Base-by-base conservation (phyloP, 2,797 vertebrate species). In the Falco columbarius region DNA sequence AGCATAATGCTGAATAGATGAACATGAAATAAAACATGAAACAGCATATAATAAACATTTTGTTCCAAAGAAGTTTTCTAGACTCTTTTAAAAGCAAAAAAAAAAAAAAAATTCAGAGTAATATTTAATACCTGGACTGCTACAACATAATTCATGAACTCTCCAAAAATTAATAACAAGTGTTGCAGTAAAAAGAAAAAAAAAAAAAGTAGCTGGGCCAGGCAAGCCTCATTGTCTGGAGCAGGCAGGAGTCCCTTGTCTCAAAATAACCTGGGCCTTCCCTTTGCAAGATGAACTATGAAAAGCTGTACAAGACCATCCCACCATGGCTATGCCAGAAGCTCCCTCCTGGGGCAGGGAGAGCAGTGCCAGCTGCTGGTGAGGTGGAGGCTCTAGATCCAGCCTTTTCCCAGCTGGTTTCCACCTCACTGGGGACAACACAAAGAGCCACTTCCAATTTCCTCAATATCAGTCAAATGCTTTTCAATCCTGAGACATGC, bases 1-100 rank as follows among this genome's bases (percentile, higher is more conserved):
- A 97, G 81, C 47, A 86, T 67, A 87, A 59, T 56, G 59, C n/a
- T 89, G 83, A 92, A 86, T 21, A 66, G 47, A 84, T 10, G 2
- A 86, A 94, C 82, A 42, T 18, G 66, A 79, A 83, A 74, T 77
- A 12, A 90, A 76, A 36, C 44, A 80, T 52, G 73, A 80, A 81
- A 86, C 55, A 73, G 16, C 17, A 49, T 49, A 32, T 63, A 94
- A 79, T 49, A 89, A 92, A 89, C 6, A 67, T 67, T 61, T 88
- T 79, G 46, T 74, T 73, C 62, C 71, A 88, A 62, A 66, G 11
- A 38, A 66, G 15, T 54, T 81, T 86, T 75, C 52, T 89, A 81
- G 81, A 61, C 49, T 68, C 67, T 63, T 58, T 86, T 58, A 89
- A 89, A 95, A 38, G 46, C 11, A 42, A 89, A 86, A 93, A 85